Base-by-base conservation (phyloP, 2,888 invertebrate genomes). In the Sarcophaga carnaria region DNA sequence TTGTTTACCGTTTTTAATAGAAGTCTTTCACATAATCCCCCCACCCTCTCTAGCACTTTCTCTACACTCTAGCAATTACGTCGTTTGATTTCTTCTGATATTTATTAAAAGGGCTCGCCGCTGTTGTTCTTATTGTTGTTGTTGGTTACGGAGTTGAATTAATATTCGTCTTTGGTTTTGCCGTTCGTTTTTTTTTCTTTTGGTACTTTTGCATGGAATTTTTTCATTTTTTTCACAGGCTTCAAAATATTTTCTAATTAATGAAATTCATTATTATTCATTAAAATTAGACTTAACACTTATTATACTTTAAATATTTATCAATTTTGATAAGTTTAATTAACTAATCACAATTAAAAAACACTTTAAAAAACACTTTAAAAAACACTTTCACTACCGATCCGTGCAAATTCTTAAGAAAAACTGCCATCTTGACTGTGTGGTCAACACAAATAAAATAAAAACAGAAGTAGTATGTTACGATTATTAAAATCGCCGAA, bases 41-140 rank as follows among this genome's bases (percentile, higher is more conserved):
- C 8, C 37, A 37, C 2, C 37, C 37, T 37, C 37, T 37, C 10
- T 37, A 37, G 2, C 2, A 10, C 8, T 37, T 37, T 37, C 37
- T 10, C 37, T 10, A 2, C 8, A 37, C 8, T 37, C 37, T 37
- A 37, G 10, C 8, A 37, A 37, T 37, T 37, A 37, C 37, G 10
- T 8, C 37, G 54, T 54, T 54, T 64, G 60, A n/a, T 47, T 59
- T 49, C 49, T 81, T 62, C 14, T 59, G 63, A 37, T 37, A 8
- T 37, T 83, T 80, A 74, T 80, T 83, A 54, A 54, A 22, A 14
- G 72, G 81, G 84, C 74, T 79, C 70, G 25, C 47, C 22, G 22
- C 22, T 71, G 22, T 62, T 67, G 8, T 22, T 67, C 6, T 5
- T 54, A 14, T 70, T 5, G 37, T 75, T 69, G 22, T 22, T 72